Evolutionary conservation across 2,888 invertebrate genomes (phyloP).

Genomic region (Alloplasta piceator): DNA sequence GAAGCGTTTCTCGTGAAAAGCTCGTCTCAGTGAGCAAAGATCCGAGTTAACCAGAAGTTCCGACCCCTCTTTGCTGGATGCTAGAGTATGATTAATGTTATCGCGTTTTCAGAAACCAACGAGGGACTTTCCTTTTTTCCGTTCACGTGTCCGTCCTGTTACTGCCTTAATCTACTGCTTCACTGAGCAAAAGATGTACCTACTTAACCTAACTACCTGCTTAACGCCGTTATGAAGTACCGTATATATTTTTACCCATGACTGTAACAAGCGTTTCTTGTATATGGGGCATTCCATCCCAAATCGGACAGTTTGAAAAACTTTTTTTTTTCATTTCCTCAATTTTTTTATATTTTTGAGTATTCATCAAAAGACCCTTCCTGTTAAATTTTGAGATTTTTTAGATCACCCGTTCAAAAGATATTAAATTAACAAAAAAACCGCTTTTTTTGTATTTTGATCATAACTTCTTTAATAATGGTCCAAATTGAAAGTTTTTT

Average conservation of each 20-base stretch:
- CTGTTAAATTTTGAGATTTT: too few species aligned
- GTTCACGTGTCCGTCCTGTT: neutral
- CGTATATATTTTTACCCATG: neutral
- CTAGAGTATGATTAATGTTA: slow-evolving; percentile 48
- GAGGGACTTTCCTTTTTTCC: slow-evolving; percentile 4
- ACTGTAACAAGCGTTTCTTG: neutral
- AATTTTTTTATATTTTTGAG: too few species aligned
- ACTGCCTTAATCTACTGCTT: slow-evolving; percentile 1
- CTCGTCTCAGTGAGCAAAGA: slow-evolving; percentile 16
- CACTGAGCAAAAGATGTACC: slow-evolving; percentile 25
- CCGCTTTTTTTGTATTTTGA: too few species aligned
- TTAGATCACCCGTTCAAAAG: too few species aligned
- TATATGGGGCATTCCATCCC: too few species aligned
- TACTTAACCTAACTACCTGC: slow-evolving; percentile 50
- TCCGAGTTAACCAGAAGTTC: slow-evolving; percentile 28
- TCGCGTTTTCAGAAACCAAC: slow-evolving; percentile 35
- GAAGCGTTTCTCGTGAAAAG: slow-evolving; percentile 16
- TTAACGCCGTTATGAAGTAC: slow-evolving; percentile 21
- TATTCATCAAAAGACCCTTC: too few species aligned
- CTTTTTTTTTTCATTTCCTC: too few species aligned
- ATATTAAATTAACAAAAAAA: too few species aligned
- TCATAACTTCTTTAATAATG: too few species aligned
- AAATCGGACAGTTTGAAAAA: too few species aligned
- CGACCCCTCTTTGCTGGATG: neutral
- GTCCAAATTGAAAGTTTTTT: too few species aligned